Evolutionary conservation across 1,140 invertebrate genomes (phyloP).

Genomic region (Trinorchestia longiramus): DNA sequence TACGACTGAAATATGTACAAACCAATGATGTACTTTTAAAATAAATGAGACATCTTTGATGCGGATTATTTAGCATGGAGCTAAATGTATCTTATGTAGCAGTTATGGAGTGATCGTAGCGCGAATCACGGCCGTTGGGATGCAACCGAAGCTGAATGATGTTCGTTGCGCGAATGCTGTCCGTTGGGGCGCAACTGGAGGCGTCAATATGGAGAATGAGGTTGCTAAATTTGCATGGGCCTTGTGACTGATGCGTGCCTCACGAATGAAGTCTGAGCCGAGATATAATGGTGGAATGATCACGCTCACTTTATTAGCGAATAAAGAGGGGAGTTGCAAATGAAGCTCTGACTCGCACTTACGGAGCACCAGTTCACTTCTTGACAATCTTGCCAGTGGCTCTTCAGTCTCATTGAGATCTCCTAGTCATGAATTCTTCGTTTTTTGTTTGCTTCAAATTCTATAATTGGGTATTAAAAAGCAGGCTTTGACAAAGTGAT

Average conservation of each 20-base stretch:
- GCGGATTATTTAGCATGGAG: neutral
- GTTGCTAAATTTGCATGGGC: conserved; percentile 14
- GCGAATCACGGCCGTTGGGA: neutral
- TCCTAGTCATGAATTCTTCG: neutral
- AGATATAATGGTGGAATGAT: neutral
- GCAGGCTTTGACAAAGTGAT: neutral
- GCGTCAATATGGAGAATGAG: conserved; percentile 28
- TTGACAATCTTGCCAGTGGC: neutral
- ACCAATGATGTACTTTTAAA: neutral
- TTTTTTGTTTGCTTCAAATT: neutral
- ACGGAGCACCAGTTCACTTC: neutral
- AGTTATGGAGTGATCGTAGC: neutral
- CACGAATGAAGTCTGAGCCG: conserved; percentile 17
- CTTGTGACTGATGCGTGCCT: conserved; percentile 23
- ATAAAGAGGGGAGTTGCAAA: neutral
- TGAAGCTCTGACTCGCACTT: neutral
- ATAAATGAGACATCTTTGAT: neutral
- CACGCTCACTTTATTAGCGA: conserved; percentile 32
- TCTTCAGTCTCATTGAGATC: neutral
- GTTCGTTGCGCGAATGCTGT: neutral
- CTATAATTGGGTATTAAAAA: neutral
- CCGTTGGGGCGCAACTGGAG: neutral
- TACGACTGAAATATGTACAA: neutral
- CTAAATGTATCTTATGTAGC: neutral
- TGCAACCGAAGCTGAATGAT: too few relatives aligned